Percentiles rank a stretch among this genome's conserved stretches.
phyloP scores from a whole-genome alignment of 2,888 invertebrate genomes.

The Agrotis exclamationis region DNA sequence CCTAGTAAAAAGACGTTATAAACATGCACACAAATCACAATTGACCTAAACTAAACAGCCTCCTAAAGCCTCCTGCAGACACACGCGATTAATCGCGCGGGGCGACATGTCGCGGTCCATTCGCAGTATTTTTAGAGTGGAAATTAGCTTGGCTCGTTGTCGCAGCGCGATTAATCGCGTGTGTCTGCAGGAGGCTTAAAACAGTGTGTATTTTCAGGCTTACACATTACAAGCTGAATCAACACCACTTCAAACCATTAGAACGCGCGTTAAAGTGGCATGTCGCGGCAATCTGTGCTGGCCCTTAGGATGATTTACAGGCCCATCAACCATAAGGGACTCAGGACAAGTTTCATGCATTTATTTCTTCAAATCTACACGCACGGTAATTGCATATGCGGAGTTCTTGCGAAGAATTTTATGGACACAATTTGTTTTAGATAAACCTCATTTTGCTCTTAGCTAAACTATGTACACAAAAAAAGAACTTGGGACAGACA shows the following conservation, averaged over 20 bases:
- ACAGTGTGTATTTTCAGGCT: not conserved
- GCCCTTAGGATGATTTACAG: slow-evolving; percentile 26
- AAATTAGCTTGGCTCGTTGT: too few relatives aligned
- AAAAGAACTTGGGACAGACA: too few relatives aligned
- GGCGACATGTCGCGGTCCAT: too few relatives aligned
- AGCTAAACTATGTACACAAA: too few relatives aligned
- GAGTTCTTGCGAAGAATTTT: slow-evolving; percentile 36
- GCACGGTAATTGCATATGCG: slow-evolving; percentile 28
- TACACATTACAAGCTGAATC: not conserved
- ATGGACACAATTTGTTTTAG: slow-evolving; percentile 56
- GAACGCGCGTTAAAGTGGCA: slow-evolving; percentile 2
- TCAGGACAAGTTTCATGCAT: slow-evolving; percentile 27
- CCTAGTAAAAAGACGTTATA: not conserved
- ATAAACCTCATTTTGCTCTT: slow-evolving; percentile 38
- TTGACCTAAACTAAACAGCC: not conserved
- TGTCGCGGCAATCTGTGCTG: slow-evolving; percentile 9
- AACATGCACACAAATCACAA: not conserved
- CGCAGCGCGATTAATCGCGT: too few relatives aligned
- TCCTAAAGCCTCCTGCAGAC: too few relatives aligned
- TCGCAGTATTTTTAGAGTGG: too few relatives aligned
- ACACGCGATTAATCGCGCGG: too few relatives aligned
- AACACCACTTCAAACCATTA: too few relatives aligned
- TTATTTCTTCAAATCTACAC: slow-evolving; percentile 32
- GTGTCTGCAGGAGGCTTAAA: too few relatives aligned
- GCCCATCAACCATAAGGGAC: slow-evolving; percentile 32